Evolutionary conservation across 1,140 invertebrate species (phyloP), one percentile per base, ranked within the genome.

Genomic region (Gyrodactylus salaris): DNA sequence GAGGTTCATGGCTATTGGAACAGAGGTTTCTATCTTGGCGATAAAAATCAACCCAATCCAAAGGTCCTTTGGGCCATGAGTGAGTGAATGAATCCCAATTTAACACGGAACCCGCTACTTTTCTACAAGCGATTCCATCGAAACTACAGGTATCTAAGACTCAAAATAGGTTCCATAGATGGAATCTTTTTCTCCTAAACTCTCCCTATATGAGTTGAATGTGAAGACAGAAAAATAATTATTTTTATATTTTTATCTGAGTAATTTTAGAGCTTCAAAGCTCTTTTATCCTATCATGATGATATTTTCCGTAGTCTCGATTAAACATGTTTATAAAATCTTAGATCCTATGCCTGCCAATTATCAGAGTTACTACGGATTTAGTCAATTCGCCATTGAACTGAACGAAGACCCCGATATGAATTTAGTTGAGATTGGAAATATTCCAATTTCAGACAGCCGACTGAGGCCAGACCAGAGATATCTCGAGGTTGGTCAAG

Each of bases 331-430:
- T 54, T 16, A 7, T 54, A 16, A 54, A 54, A 70, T 76, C 75
- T 54, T 77, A 86, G 86, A 86, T 69, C 84, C 86, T 1, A 86
- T 89, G 84, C 87, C 88, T 0, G 86, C 87, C 73, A 86, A 89
- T 76, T 85, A 86, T 80, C 85, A 88, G 78, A 77, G 86, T 34
- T 89, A 88, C 79, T 89, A 89, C 80, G 88, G 88, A 0, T 89
- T 89, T 80, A 88, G 87, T 1, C 79, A 86, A 73, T 89, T 89
- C 82, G 87, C 88, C 1, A 87, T 89, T 78, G 87, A 89, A 79
- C 81, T 89, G 23, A 89, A 89, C 80, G 88, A 90, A 78, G 23
- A 24, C 2, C 23, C 23, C 7, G 69, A 73, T 26, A 77, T 88
- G 24, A 84, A 86, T 76, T 82, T 84, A 1, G 85, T 87, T 74